phyloP scores from a whole-genome alignment of 1,140 invertebrate genomes.

The Drosophila neocordata region DNA sequence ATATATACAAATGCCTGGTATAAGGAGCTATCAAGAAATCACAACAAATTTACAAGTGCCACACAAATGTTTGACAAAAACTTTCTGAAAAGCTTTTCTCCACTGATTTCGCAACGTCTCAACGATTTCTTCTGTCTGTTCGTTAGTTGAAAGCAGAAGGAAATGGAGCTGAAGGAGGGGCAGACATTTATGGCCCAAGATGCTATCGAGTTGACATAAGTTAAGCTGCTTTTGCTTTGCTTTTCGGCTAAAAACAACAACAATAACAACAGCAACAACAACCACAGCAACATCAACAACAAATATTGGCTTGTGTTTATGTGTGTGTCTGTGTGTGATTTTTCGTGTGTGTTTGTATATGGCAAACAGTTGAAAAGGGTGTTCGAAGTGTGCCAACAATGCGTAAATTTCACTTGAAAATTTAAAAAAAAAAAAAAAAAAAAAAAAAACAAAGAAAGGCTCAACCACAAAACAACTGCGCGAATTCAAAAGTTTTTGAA shows the following conservation, averaged over 20 bases:
- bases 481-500: constrained; percentile 67
- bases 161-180: constrained; percentile 26
- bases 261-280: constrained; percentile 45
- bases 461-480: constrained; percentile 63
- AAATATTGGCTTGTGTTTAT: constrained; percentile 17
- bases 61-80: constrained; percentile 81
- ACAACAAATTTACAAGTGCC: constrained; percentile 81
- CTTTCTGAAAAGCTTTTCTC: constrained; percentile 74
- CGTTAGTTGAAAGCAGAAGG: constrained; percentile 12
- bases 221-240: constrained; percentile 80
- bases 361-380: constrained; percentile 64
- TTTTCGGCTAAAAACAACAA: constrained; percentile 66
- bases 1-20: constrained; percentile 46
- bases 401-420: constrained; percentile 66
- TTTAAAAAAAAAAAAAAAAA: constrained; percentile 45
- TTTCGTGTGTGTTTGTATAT: constrained; percentile 33
- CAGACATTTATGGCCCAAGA: constrained; percentile 77
- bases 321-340: neutral
- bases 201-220: constrained; percentile 80
- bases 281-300: constrained; percentile 15
- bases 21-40: constrained; percentile 81
- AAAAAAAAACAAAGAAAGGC: constrained; percentile 14
- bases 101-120: constrained; percentile 79
- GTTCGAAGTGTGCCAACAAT: constrained; percentile 62
- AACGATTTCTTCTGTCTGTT: constrained; percentile 64